Base-by-base conservation (phyloP, 35 echinoderm and acorn worm species). In the Acanthaster planci region DNA sequence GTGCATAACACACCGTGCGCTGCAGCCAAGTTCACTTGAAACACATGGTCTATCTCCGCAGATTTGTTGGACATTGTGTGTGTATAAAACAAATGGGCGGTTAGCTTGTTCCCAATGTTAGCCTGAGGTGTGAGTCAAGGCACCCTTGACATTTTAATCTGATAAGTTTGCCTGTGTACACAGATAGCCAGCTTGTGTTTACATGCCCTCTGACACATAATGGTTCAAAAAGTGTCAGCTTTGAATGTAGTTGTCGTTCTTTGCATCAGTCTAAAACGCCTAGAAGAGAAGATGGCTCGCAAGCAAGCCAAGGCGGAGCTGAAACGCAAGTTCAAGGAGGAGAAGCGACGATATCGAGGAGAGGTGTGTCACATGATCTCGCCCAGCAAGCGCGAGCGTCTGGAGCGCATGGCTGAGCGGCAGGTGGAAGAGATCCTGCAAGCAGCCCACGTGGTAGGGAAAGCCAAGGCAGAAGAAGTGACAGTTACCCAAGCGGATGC, bases 301-400 rank as follows among this genome's bases (percentile, higher is more conserved):
- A 97, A 97, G 82, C 55, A 50, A 1, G 85, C 78, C 39, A 84
- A 86, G 77, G 85, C 85, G 2, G 89, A 97, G 78, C 80, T 95
- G 35, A 97, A 97, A 58, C 83, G 86, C 17, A 90, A 93, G 57
- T 60, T 76, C 21, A 90, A 89, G 47, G 90, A 92, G 51, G 91
- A 97, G 68, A 93, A 92, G 40, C 87, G 87, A 7, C 92, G 88
- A 30, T 51, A 64, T 10, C 87, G 87, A 42, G 52, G 78, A 34
- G 90, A 92, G 40, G 77, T 55, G 1, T 53, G 51, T 0, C 14
- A 38, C 36, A 44, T 50, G 39, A 72, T 87, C n/a, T 91, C 93
- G 14, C 93, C 89, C 12, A 97, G 82, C n/a, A 97, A 97, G 60
- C 79, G 93, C 35, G 93, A 97, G 82, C 80, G 83, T 37, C 80